phyloP scores from a whole-genome alignment of 2,797 vertebrate genomes.

The Kryptopterus vitreolus region DNA sequence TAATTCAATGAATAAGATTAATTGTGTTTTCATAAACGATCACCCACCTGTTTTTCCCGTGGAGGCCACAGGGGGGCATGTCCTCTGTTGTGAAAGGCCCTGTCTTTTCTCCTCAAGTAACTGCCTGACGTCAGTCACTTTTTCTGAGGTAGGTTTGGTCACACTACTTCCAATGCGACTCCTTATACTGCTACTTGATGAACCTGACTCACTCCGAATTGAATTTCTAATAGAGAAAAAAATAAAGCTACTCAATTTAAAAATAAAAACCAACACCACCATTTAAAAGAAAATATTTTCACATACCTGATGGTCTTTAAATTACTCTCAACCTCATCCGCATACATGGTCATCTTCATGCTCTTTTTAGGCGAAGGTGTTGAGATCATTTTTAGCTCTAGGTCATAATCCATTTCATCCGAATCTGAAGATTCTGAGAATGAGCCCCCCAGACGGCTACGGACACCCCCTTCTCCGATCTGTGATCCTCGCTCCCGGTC shows the following conservation, averaged over 20 bases:
- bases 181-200: constrained; percentile 72
- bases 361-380: constrained; percentile 96
- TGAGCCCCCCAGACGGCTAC: constrained; percentile 65
- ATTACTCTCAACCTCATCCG: constrained; percentile 90
- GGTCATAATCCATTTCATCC: constrained; percentile 98
- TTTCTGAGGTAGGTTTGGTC: constrained; percentile 77
- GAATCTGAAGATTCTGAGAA: constrained; percentile 83
- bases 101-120: constrained; percentile 94
- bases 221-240: constrained; percentile 76
- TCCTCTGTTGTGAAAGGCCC: constrained; percentile 69
- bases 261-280: too few species aligned
- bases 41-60: constrained; percentile 79
- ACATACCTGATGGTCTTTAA: constrained; percentile 89
- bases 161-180: constrained; percentile 83
- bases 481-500: constrained; percentile 68
- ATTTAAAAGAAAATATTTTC: neutral
- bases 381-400: constrained; percentile 98
- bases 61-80: constrained; percentile 59
- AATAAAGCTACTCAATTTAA: neutral
- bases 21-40: neutral
- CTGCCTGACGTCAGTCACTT: constrained; percentile 87
- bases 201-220: constrained; percentile 72
- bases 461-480: constrained; percentile 70
- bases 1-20: neutral
- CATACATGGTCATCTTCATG: constrained; percentile 99